Conservation (phyloP, 2,113 vertebrate species). For the Periophthalmus modestus region DNA sequence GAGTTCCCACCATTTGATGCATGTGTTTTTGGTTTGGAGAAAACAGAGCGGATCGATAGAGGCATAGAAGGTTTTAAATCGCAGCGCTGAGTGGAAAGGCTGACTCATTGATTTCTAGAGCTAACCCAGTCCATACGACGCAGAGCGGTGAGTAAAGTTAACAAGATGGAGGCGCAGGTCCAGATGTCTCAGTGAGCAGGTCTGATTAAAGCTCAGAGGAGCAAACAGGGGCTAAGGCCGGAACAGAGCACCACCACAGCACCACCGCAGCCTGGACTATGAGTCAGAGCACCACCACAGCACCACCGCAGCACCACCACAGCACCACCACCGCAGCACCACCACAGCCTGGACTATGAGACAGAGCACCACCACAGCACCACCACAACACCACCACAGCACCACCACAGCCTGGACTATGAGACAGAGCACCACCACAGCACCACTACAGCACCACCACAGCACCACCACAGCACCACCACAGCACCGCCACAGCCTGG, state of each 20-base stretch:
- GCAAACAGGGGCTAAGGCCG: constrained; percentile 6
- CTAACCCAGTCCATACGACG: constrained; percentile 36
- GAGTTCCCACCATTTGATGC: constrained; percentile 12
- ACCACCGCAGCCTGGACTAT: constrained; percentile 17
- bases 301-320: too few relatives aligned
- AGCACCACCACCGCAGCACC: too few relatives aligned
- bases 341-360: too few relatives aligned
- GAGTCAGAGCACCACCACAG: too few relatives aligned
- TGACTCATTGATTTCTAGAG: constrained; percentile 52
- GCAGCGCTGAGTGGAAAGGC: constrained; percentile 45
- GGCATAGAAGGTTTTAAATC: constrained; percentile 53
- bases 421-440: too few relatives aligned
- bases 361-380: too few relatives aligned
- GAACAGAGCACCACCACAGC: constrained; percentile 11
- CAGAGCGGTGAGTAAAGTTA: constrained; percentile 53
- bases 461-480: too few relatives aligned
- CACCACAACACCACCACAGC: too few relatives aligned
- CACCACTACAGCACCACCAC: too few relatives aligned
- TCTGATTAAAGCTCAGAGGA: constrained; percentile 41
- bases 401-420: too few relatives aligned
- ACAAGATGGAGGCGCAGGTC: constrained; percentile 41
- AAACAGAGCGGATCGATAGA: constrained; percentile 46
- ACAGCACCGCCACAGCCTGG: too few relatives aligned
- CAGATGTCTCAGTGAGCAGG: constrained; percentile 25
- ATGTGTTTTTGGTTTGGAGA: constrained; percentile 6